These are phyloP conservation scores for Pipistrellus pygmaeus DNA, from an alignment of 2,797 vertebrate genomes.

Conservation along the genomic window DNA sequence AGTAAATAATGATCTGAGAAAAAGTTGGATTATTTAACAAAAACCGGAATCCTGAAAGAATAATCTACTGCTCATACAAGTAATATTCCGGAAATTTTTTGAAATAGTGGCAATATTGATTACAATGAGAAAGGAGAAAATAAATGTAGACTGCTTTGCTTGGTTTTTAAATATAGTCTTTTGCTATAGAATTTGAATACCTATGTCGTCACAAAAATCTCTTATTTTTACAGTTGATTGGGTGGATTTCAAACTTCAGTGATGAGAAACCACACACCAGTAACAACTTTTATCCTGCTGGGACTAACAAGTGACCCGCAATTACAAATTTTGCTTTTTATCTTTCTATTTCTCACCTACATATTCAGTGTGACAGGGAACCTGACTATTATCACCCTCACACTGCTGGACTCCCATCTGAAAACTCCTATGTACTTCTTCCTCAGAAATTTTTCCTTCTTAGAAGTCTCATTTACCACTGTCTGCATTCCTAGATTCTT, in stretches of 20 bases:
- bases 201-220: not conserved
- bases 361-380: constrained; percentile 36
- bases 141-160: not conserved
- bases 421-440: constrained; percentile 67
- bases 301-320: constrained; percentile 45
- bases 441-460: constrained; percentile 59
- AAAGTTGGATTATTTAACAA: not conserved
- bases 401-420: not conserved
- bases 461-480: constrained; percentile 65
- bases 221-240: not conserved
- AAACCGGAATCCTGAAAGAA: not conserved
- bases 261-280: constrained; percentile 55
- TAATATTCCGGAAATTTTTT: not conserved
- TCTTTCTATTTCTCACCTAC: constrained; percentile 55
- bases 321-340: constrained; percentile 38
- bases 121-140: constrained; percentile 1
- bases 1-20: not conserved
- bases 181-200: not conserved
- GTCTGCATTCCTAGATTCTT: constrained; percentile 62
- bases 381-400: constrained; percentile 34
- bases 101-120: not conserved
- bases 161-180: not conserved
- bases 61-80: not conserved
- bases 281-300: constrained; percentile 53
- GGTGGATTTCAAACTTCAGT: not conserved